Base-by-base conservation (phyloP, 2,113 vertebrate genomes). In the Upupa epops region DNA sequence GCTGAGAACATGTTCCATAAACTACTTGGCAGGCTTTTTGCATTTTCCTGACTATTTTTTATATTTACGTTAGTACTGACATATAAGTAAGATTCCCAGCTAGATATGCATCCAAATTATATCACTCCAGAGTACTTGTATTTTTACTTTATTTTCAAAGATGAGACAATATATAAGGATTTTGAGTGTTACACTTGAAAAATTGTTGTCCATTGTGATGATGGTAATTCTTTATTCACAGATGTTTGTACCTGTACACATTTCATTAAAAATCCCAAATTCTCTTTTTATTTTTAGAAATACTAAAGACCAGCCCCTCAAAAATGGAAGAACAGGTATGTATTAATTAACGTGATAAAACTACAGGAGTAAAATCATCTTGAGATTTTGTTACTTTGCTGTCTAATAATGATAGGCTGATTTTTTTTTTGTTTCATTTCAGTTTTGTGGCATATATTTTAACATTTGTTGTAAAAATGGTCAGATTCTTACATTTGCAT, bases 211-310 rank as follows among this genome's bases (percentile, higher is more conserved):
- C 7, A 1, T 68, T 81, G 52, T 59, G 34, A 16, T 88, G n/a
- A 20, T 61, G 6, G 26, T 2, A 1, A 16, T 64, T 82, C 70
- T 70, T 76, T 58, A 42, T 73, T 74, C 29, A 20, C 14, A 13
- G 7, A 9, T 66, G 8, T 56, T 82, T 70, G 17, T 71, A 26
- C 9, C 48, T 24, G 63, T 71, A 45, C 1, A 52, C 34, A 13
- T 68, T 46, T 78, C 13, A 28, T 22, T 7, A 46, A 75, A 83
- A 88, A 40, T 42, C 17, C 26, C 68, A 19, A 86, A 71, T 92
- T 81, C 6, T 96, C 55, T 95, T 71, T 94, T 87, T 49, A 70
- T 95, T 96, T 97, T 86, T 86, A 98, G 97, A 90, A 95, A 83
- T 79, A 28, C 32, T n/a, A 88, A 92, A 92, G 94, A 97, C 28